These are phyloP conservation scores for Hyposmocoma kahamanoa DNA, from an alignment of 1,140 invertebrate genomes.

Conservation along the genomic window DNA sequence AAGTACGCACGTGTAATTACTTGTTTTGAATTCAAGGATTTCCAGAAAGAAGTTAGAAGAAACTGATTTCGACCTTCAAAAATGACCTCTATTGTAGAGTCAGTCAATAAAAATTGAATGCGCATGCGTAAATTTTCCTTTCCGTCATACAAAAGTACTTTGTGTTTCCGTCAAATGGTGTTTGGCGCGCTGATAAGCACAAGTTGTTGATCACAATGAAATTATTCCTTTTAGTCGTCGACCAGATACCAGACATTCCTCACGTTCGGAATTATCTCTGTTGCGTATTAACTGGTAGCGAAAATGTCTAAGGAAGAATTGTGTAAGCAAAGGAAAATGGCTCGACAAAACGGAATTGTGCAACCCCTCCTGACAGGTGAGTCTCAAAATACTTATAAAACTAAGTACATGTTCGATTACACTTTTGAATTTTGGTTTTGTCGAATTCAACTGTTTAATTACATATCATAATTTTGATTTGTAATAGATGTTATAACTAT, in stretches of 20 bases:
- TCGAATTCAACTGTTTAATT: background rate
- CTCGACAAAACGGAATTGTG: slow-evolving; percentile 84
- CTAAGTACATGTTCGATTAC: background rate
- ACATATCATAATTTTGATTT: too few relatives aligned
- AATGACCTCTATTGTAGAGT: slow-evolving; percentile 38
- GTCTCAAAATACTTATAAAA: slow-evolving; percentile 11
- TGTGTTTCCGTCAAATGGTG: slow-evolving; percentile 43
- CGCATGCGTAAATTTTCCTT: slow-evolving; percentile 49
- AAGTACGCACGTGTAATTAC: too few relatives aligned
- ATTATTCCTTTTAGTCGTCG: slow-evolving; percentile 58
- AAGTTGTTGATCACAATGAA: slow-evolving; percentile 50
- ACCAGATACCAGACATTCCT: slow-evolving; percentile 44
- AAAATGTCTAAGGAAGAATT: slow-evolving; percentile 61
- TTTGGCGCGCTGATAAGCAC: slow-evolving; percentile 66
- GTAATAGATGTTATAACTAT: too few relatives aligned
- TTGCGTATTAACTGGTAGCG: slow-evolving; percentile 26
- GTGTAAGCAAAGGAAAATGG: slow-evolving; percentile 44
- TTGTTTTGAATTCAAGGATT: background rate
- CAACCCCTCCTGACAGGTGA: slow-evolving; percentile 86
- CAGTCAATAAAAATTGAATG: slow-evolving; percentile 43
- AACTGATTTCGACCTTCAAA: slow-evolving; percentile 32
- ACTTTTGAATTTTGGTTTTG: background rate
- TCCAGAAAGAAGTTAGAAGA: background rate
- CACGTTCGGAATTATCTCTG: slow-evolving; percentile 30
- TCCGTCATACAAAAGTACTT: background rate